Percentiles rank a stretch among this genome's conserved stretches.
phyloP scores from a whole-genome alignment of 2,888 invertebrate species.

The Thereva nobilitata region DNA sequence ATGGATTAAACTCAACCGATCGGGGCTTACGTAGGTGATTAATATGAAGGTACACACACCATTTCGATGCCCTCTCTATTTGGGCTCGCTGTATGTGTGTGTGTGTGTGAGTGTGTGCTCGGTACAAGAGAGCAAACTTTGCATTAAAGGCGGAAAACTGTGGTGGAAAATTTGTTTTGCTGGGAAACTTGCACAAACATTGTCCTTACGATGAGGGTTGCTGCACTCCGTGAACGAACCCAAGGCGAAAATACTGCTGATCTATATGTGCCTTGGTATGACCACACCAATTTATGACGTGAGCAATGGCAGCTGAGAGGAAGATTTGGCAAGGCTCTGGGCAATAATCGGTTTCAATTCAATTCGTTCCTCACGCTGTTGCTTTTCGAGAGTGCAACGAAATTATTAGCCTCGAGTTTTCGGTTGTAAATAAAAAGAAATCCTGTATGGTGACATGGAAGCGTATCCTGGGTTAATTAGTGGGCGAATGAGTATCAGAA shows the following conservation, averaged over 20 bases:
- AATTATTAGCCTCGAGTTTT: too few species aligned
- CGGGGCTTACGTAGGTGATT: slow-evolving; percentile 29
- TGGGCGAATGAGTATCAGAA: too few species aligned
- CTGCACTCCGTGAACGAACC: slow-evolving; percentile 2
- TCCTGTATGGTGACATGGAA: too few species aligned
- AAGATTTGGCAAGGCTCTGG: neutral
- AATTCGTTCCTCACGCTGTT: slow-evolving; percentile 22
- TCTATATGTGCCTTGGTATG: neutral
- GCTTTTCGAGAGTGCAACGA: slow-evolving; percentile 1
- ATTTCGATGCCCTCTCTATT: too few species aligned
- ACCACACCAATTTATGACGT: too few species aligned
- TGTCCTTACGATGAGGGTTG: neutral
- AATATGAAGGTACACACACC: slow-evolving; percentile 5
- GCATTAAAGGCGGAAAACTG: slow-evolving; percentile 23
- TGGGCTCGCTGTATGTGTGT: slow-evolving; percentile 7
- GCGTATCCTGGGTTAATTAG: too few species aligned
- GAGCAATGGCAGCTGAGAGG: neutral
- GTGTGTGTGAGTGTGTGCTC: slow-evolving; percentile 8
- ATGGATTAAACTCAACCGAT: slow-evolving; percentile 35
- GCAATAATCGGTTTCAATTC: slow-evolving; percentile 3
- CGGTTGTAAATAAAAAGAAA: too few species aligned
- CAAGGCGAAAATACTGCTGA: slow-evolving; percentile 14
- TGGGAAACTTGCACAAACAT: slow-evolving; percentile 24
- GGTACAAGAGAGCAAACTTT: slow-evolving; percentile 9
- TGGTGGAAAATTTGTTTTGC: slow-evolving; percentile 13